phyloP scores from a whole-genome alignment of 2,797 vertebrate species.

The Hozukius guyotensis region DNA sequence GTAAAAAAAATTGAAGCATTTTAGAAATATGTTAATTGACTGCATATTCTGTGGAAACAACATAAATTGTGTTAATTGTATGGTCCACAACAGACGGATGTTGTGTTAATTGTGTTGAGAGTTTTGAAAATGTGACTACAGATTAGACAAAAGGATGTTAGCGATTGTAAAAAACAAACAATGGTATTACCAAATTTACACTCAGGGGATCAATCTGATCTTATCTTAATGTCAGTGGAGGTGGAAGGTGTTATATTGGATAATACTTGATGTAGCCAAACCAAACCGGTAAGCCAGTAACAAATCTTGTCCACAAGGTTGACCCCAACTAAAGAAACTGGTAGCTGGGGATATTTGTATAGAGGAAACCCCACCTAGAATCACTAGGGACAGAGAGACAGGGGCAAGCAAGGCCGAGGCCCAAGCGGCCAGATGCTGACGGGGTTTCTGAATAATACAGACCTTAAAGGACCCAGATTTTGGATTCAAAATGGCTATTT shows the following conservation, averaged over 20 bases:
- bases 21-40: background rate
- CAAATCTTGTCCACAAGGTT: background rate
- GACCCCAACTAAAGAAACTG: background rate
- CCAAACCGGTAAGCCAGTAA: background rate
- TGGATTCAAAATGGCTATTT: background rate
- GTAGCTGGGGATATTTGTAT: background rate
- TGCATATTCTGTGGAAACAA: background rate
- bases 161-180: background rate
- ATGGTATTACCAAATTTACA: background rate
- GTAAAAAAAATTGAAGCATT: background rate
- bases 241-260: background rate
- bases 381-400: no score
- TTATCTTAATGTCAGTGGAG: background rate
- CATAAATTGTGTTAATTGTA: background rate
- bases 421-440: no score
- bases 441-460: background rate
- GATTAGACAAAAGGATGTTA: background rate
- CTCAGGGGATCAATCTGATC: background rate
- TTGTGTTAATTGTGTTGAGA: background rate
- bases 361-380: no score
- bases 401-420: no score
- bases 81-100: background rate
- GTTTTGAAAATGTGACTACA: background rate
- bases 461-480: background rate
- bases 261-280: background rate